Percentiles rank a stretch among this genome's conserved stretches.
phyloP scores from a whole-genome alignment of 2,113 vertebrate species.

The Crypturellus undulatus region DNA sequence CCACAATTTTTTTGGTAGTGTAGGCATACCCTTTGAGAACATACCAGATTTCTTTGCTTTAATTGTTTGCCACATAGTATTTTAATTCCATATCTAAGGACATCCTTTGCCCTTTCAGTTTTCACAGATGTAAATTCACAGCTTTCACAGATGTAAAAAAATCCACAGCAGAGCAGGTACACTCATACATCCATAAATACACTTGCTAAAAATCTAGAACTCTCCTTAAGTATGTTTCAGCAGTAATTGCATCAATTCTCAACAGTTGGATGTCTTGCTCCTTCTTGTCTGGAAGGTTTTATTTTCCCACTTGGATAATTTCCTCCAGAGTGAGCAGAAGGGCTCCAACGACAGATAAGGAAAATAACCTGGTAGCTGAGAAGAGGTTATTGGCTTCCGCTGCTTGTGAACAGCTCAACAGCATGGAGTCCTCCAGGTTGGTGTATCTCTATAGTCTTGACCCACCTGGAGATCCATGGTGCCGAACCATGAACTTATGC shows the following conservation, averaged over 20 bases:
- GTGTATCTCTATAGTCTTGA: constrained; percentile 82
- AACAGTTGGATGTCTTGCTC: neutral
- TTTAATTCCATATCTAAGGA: neutral
- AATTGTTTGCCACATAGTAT: neutral
- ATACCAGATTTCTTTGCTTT: neutral
- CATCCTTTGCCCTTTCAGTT: neutral
- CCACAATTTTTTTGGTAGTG: too few relatives aligned
- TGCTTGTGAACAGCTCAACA: constrained; percentile 82
- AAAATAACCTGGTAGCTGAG: constrained; percentile 17
- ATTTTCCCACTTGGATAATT: neutral
- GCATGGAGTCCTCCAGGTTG: constrained; percentile 87
- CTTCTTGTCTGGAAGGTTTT: neutral
- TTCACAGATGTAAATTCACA: neutral
- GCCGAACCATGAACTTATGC: constrained; percentile 80
- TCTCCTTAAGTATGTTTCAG: neutral
- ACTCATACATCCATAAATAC: rapidly evolving
- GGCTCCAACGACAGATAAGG: constrained; percentile 8
- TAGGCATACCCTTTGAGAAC: constrained; percentile 44
- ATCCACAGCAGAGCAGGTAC: neutral
- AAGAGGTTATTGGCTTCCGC: constrained; percentile 57
- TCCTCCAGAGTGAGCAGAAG: neutral
- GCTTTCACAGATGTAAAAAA: neutral
- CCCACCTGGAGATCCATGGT: constrained; percentile 88
- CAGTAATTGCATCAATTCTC: neutral
- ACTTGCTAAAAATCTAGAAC: neutral